Conservation (phyloP, 2,888 invertebrate genomes). For the Iselma pallidipennis region DNA sequence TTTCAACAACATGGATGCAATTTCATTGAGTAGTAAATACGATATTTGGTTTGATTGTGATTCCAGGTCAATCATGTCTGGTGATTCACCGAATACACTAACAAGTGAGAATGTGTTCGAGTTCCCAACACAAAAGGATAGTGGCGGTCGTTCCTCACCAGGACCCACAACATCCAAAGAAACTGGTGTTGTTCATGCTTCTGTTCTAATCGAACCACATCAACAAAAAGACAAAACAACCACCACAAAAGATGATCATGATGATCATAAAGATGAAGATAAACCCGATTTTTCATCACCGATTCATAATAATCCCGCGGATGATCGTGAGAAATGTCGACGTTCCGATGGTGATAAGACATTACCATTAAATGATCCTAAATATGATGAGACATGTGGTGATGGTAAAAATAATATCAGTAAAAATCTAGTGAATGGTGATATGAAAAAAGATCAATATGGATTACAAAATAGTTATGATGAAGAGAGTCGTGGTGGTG, state of each 20-base stretch:
- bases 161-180: constrained; percentile 42
- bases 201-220: constrained; percentile 40
- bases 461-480: constrained; percentile 22
- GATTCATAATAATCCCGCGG: constrained; percentile 29
- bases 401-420: constrained; percentile 31
- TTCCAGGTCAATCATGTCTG: constrained; percentile 45
- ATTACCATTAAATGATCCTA: constrained; percentile 23
- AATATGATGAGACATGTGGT: constrained; percentile 15
- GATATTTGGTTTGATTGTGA: constrained; percentile 1
- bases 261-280: constrained; percentile 27
- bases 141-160: constrained; percentile 32
- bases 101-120: constrained; percentile 39
- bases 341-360: constrained; percentile 30
- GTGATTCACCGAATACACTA: constrained; percentile 41
- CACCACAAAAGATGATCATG: constrained; percentile 11
- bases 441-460: constrained; percentile 31
- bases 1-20: not conserved
- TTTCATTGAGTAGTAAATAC: not conserved
- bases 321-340: constrained; percentile 9
- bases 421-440: constrained; percentile 32
- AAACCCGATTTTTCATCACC: constrained; percentile 32
- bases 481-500: constrained; percentile 18
- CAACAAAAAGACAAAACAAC: constrained; percentile 25
- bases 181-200: constrained; percentile 33
- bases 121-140: constrained; percentile 27